These are phyloP conservation scores for Peromyscus eremicus DNA, from an alignment of 2,797 vertebrate species.

Conservation along the genomic window DNA sequence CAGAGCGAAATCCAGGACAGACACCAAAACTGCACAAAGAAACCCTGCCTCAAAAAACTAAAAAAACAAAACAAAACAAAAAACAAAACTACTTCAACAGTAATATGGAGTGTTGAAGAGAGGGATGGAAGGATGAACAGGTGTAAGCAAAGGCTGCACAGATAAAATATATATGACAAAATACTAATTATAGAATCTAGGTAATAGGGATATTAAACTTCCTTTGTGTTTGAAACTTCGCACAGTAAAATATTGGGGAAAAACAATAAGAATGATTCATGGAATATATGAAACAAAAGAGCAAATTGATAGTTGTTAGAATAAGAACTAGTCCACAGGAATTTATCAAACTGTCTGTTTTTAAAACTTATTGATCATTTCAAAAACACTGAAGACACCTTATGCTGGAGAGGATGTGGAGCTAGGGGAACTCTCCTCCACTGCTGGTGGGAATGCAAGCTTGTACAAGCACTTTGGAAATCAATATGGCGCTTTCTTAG, in stretches of 20 bases:
- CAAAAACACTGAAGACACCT: too few species aligned
- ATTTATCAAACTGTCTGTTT: background rate
- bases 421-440: too few species aligned
- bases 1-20: too few species aligned
- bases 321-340: background rate
- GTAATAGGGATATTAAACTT: background rate
- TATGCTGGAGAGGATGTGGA: too few species aligned
- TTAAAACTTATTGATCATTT: too few species aligned
- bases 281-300: slow-evolving; percentile 11
- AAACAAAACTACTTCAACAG: background rate
- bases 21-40: too few species aligned
- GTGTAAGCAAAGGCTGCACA: background rate
- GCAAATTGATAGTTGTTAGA: background rate
- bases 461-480: too few species aligned
- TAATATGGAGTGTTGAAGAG: background rate
- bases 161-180: slow-evolving; percentile 49
- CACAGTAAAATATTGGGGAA: background rate
- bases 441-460: too few species aligned
- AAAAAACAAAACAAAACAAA: too few species aligned
- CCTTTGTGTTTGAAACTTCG: slow-evolving; percentile 36
- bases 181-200: background rate
- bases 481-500: too few species aligned
- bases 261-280: background rate
- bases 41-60: too few species aligned
- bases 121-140: background rate